These are phyloP conservation scores for Mythimna loreyi DNA, from an alignment of 2,888 invertebrate species.

Conservation along the genomic window DNA sequence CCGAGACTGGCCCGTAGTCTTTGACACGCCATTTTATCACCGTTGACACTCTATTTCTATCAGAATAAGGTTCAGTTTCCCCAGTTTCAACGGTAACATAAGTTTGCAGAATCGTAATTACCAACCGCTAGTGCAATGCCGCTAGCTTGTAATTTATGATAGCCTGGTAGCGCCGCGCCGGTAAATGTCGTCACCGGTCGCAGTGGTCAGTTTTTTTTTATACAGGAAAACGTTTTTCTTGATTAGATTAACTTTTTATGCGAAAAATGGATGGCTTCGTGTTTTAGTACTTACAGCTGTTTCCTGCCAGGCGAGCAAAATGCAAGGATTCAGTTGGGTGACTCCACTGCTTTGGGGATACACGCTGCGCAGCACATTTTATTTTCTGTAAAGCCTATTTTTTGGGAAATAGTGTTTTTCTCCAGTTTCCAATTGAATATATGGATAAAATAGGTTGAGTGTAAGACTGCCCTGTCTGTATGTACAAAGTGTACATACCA, in stretches of 20 bases:
- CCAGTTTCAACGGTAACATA: slow-evolving; percentile 18
- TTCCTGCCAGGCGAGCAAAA: background rate
- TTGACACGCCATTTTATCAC: slow-evolving; percentile 30
- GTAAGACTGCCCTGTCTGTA: background rate
- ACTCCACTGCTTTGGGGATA: background rate
- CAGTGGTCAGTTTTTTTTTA: slow-evolving; percentile 61
- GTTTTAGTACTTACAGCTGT: slow-evolving; percentile 11
- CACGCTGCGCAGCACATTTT: background rate
- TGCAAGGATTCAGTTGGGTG: background rate
- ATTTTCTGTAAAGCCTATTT: background rate
- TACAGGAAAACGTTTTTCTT: slow-evolving; percentile 55
- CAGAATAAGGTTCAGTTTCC: slow-evolving; percentile 43
- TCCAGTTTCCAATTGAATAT: background rate
- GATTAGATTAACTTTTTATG: slow-evolving; percentile 56
- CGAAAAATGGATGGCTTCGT: slow-evolving; percentile 30
- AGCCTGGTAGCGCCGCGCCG: slow-evolving; percentile 77
- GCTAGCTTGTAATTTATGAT: slow-evolving; percentile 81
- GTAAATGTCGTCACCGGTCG: slow-evolving; percentile 74
- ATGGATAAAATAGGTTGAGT: no score
- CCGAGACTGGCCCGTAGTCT: slow-evolving; percentile 44
- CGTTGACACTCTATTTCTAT: accelerated
- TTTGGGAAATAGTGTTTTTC: background rate
- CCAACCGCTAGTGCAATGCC: slow-evolving; percentile 66
- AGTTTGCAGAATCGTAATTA: slow-evolving; percentile 62
- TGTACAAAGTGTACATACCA: no score